A percentile compares a stretch with the other conserved stretches of the same genome.
These are phyloP conservation scores for Entomyzon cyanotis DNA, from an alignment of 2,113 vertebrate species.

Conservation along the genomic window DNA sequence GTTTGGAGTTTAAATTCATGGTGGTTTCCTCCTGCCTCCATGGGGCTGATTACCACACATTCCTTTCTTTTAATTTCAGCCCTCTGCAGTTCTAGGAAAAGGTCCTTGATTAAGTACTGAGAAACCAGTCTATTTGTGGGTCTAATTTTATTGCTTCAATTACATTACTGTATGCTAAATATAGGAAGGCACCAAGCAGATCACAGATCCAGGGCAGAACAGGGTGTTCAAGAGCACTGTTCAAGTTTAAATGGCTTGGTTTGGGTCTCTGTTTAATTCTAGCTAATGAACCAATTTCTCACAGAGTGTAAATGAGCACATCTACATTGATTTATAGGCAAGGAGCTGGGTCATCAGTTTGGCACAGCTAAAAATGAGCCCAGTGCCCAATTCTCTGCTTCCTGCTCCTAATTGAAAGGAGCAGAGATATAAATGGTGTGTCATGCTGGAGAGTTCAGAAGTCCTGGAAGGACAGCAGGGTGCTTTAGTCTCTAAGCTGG, in stretches of 20 bases:
- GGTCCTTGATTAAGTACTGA: conserved; percentile 56
- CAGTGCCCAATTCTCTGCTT: not conserved
- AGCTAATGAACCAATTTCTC: conserved; percentile 24
- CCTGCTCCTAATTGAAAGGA: not conserved
- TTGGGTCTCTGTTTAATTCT: conserved; percentile 26
- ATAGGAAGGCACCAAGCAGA: conserved; percentile 49
- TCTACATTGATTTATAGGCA: conserved; percentile 38
- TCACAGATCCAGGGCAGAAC: conserved; percentile 34
- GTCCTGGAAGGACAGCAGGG: not conserved
- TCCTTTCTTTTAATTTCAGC: conserved; percentile 66
- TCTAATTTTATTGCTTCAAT: conserved; percentile 57
- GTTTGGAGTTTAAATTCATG: conserved; percentile 19
- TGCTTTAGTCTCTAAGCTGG: not conserved
- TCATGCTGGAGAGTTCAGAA: not conserved
- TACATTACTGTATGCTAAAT: conserved; percentile 69
- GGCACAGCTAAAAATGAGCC: conserved; percentile 1
- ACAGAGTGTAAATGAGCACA: conserved; percentile 6
- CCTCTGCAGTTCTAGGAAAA: conserved; percentile 64
- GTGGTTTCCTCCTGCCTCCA: conserved; percentile 31
- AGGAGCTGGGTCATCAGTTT: not conserved
- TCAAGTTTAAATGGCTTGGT: conserved; percentile 6
- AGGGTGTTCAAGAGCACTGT: conserved; percentile 35
- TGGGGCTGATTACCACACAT: conserved; percentile 56
- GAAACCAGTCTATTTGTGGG: conserved; percentile 57
- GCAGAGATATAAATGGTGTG: not conserved